These are phyloP conservation scores for Dicyrtoma fusca DNA, from an alignment of 2,888 invertebrate genomes.

Conservation along the genomic window DNA sequence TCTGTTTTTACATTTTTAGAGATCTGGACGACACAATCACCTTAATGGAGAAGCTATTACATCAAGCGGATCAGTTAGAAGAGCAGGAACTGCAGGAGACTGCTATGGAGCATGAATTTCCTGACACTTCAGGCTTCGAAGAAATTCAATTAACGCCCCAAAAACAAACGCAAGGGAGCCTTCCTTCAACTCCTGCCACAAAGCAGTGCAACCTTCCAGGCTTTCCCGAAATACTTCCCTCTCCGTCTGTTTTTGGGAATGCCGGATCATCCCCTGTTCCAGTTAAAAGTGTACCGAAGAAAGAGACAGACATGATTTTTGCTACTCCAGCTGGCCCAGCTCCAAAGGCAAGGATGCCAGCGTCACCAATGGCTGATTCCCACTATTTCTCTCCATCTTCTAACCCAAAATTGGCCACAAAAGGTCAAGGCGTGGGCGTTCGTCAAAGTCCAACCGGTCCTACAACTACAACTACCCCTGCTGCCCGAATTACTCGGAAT, in stretches of 20 bases:
- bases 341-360: constrained; percentile 6
- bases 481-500: background rate
- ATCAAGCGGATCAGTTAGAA: constrained; percentile 45
- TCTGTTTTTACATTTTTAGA: constrained; percentile 3
- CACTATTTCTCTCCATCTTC: no score
- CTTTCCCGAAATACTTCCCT: no score
- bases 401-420: background rate
- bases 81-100: constrained; percentile 31
- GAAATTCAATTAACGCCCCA: no score
- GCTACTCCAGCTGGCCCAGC: constrained; percentile 27
- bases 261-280: background rate
- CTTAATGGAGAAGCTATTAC: constrained; percentile 41
- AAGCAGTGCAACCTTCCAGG: no score
- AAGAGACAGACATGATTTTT: constrained; percentile 16
- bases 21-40: constrained; percentile 50
- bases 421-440: no score
- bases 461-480: background rate
- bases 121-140: background rate
- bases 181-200: no score
- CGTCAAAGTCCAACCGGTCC: background rate
- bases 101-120: background rate
- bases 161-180: no score
- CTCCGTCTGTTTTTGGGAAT: background rate
- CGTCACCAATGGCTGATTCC: background rate
- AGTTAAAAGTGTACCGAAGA: background rate